phyloP scores from a whole-genome alignment of 2,888 invertebrate genomes.

The Diplolepis rosae region DNA sequence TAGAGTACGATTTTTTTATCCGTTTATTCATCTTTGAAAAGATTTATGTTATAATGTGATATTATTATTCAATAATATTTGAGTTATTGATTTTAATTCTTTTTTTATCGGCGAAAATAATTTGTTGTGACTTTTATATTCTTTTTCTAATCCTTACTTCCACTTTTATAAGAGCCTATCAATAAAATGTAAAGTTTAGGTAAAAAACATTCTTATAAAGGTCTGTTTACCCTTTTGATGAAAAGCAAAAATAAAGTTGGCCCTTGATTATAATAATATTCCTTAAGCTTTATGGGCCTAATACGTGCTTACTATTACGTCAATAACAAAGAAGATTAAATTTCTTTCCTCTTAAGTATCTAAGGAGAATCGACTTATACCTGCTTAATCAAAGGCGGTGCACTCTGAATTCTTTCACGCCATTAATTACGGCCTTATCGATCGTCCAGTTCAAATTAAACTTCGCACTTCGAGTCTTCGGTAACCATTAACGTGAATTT shows the following conservation, averaged over 20 bases:
- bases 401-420: not conserved
- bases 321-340: not conserved
- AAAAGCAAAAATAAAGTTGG: no score
- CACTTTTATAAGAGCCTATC: no score
- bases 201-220: not conserved
- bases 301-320: no score
- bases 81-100: no score
- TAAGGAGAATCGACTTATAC: not conserved
- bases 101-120: no score
- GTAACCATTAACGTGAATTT: not conserved
- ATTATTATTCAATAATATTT: no score
- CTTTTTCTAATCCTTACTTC: no score
- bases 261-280: not conserved
- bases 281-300: no score
- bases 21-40: no score
- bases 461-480: not conserved
- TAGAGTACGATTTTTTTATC: no score
- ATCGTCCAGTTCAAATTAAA: not conserved
- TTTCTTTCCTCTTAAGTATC: not conserved
- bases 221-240: not conserved
- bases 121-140: no score
- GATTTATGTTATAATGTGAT: no score
- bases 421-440: constrained; percentile 14
- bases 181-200: not conserved
- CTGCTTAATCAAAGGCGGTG: not conserved